Base-by-base conservation (phyloP, 2,888 invertebrate genomes). In the Chrysina gloriosa region DNA sequence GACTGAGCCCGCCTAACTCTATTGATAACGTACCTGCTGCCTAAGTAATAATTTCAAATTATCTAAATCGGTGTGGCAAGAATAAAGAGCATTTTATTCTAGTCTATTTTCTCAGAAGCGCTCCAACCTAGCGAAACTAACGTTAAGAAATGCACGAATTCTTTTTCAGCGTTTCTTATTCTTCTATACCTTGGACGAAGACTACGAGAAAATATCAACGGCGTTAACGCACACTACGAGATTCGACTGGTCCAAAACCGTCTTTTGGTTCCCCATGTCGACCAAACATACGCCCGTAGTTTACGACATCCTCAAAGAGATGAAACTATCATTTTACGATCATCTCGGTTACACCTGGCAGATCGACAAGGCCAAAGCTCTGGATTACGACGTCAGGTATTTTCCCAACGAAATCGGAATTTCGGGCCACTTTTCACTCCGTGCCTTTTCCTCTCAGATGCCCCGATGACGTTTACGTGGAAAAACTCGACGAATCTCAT, bases 401-500 rank as follows among this genome's bases (percentile, higher is more conserved):
- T 11, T n/a, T 25, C 14, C 25, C 5, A 7, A 3, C 39, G 2
- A 11, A 2, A 5, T 19, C 6, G 4, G 3, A n/a, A 2, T 45
- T 21, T 21, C 9, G 19, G 23, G 31, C 47, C 21, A 7, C 16
- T 19, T 54, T 34, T 3, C 6, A n/a, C n/a, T n/a, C n/a, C n/a
- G n/a, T n/a, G n/a, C n/a, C n/a, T n/a, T 9, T 11, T 48, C 47
- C 68, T 74, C 76, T 23, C 58, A 81, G 82, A 25, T 73, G 78
- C 65, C 80, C 81, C 1, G 52, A 78, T 7, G 82, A 80, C 19
- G 79, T 81, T 29, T 81, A 81, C 63, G 45, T 83, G 25, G 73
- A 73, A 47, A 70, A 75, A 45, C 64, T 84, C 19, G 72, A 77
- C 34, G 58, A 70, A 21, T 73, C 73, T 47, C 77, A 82, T 54